Conservation (phyloP, 2,113 vertebrate species). For the Callionymus lyra region DNA sequence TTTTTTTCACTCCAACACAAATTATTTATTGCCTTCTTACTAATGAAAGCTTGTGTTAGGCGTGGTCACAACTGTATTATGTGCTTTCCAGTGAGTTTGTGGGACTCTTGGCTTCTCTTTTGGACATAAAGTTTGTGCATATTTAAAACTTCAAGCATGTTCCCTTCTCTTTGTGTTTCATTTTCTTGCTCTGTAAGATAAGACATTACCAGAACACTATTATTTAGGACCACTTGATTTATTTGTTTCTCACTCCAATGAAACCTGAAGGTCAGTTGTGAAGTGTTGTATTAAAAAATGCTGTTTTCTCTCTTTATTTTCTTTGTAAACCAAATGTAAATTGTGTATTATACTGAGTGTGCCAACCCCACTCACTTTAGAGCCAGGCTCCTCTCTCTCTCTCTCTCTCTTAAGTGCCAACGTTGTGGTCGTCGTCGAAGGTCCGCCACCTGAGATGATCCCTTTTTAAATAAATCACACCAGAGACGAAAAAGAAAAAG, state of each 20-base stretch:
- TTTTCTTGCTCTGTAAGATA: slow-evolving; percentile 20
- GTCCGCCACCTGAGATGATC: slow-evolving; percentile 40
- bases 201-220: slow-evolving; percentile 53
- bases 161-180: slow-evolving; percentile 1
- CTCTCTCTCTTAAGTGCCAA: slow-evolving; percentile 67
- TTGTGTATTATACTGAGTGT: slow-evolving; percentile 71
- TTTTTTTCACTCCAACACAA: slow-evolving; percentile 16
- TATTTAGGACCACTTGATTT: slow-evolving; percentile 58
- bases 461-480: slow-evolving; percentile 54
- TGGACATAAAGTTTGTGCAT: slow-evolving; percentile 28
- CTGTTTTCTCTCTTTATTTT: slow-evolving; percentile 41
- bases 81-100: slow-evolving; percentile 15
- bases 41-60: slow-evolving; percentile 12
- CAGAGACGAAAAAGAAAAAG: slow-evolving; percentile 63
- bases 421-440: slow-evolving; percentile 57
- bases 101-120: slow-evolving; percentile 13
- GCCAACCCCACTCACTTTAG: slow-evolving; percentile 68
- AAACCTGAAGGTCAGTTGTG: slow-evolving; percentile 51
- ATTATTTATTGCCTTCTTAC: slow-evolving; percentile 41
- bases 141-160: slow-evolving; percentile 24
- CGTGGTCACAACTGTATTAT: slow-evolving; percentile 4
- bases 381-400: slow-evolving; percentile 67
- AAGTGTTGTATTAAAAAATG: slow-evolving; percentile 60
- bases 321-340: slow-evolving; percentile 68
- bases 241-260: slow-evolving; percentile 38